Conservation (phyloP, 2,888 invertebrate genomes). For the Parapristionchus giblindavisi region DNA sequence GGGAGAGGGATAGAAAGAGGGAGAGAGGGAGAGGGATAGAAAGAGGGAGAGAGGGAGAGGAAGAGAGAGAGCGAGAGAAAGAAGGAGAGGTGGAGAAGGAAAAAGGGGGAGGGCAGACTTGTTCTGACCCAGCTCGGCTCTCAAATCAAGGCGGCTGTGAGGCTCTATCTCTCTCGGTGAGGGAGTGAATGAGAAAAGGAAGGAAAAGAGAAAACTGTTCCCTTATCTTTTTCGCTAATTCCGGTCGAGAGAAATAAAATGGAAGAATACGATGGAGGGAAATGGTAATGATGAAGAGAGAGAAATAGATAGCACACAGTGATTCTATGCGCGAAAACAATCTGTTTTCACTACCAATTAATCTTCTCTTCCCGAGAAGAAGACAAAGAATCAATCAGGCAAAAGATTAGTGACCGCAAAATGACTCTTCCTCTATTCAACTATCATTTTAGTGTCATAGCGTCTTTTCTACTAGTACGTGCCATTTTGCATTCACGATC, state of each 20-base stretch:
- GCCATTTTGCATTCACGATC: no score
- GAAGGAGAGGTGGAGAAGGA: no score
- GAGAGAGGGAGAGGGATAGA: not conserved
- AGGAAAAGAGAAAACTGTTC: not conserved
- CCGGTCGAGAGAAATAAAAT: slow-evolving; percentile 21
- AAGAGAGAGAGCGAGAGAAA: not conserved
- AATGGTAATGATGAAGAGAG: no score
- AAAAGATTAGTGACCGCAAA: slow-evolving; percentile 4
- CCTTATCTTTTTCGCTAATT: not conserved
- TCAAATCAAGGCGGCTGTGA: not conserved
- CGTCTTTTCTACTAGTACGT: no score
- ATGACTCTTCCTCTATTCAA: no score
- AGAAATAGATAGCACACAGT: no score
- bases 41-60: not conserved
- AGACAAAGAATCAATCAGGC: not conserved
- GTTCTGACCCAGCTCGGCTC: slow-evolving; percentile 12
- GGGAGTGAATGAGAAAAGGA: slow-evolving; percentile 5
- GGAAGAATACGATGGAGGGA: no score
- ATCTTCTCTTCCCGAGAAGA: not conserved
- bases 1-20: not conserved
- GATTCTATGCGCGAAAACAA: no score
- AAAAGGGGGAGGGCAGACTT: slow-evolving; percentile 6
- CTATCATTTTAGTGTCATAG: no score
- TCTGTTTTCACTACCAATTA: no score
- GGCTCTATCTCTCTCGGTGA: not conserved